These are phyloP conservation scores for Pelmatolapia mariae DNA, from an alignment of 2,113 vertebrate species.

Conservation along the genomic window DNA sequence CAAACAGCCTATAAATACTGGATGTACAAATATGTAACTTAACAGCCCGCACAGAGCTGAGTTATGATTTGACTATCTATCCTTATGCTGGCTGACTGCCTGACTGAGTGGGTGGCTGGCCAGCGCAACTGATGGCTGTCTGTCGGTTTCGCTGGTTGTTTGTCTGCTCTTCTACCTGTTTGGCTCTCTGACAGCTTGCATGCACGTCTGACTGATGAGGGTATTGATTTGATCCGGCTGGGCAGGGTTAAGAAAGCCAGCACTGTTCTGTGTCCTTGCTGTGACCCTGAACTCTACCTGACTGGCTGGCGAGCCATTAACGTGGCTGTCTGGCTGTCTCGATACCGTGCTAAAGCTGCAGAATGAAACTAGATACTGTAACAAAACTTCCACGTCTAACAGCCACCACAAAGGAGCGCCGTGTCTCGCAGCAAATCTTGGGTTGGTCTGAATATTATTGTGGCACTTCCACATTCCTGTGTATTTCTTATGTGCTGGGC, in stretches of 20 bases:
- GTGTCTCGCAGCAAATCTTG: not conserved
- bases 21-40: conserved; percentile 17
- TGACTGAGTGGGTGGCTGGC: conserved; percentile 41
- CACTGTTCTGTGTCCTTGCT: conserved; percentile 12
- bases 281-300: conserved; percentile 28
- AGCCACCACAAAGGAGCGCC: not conserved
- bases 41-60: not conserved
- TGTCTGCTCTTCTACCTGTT: conserved; percentile 16
- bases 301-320: not conserved
- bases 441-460: not conserved
- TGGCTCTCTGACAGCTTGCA: not conserved
- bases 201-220: conserved; percentile 17
- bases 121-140: conserved; percentile 11
- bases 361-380: not conserved
- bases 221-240: conserved; percentile 38
- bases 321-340: not conserved
- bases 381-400: not conserved
- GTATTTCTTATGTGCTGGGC: not conserved
- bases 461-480: not conserved
- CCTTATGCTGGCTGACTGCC: conserved; percentile 29
- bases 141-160: not conserved
- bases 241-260: conserved; percentile 4
- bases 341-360: not conserved
- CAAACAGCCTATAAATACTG: conserved; percentile 51
- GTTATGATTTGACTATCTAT: conserved; percentile 29